Conservation (phyloP, 2,797 vertebrate genomes). For the Chromobotia macracanthus region DNA sequence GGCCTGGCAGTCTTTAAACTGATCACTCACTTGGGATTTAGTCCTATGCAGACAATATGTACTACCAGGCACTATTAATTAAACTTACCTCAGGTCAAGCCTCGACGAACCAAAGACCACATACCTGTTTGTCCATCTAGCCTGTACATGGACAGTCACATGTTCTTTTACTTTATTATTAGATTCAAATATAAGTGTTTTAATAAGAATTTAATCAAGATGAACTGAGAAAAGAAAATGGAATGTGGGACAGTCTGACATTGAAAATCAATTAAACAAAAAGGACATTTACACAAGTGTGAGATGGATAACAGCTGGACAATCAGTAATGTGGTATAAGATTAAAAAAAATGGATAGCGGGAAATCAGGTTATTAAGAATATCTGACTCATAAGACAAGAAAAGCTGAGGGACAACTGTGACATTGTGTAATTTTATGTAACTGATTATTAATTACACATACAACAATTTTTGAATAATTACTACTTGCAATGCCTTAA, state of each 20-base stretch:
- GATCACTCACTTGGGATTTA: slow-evolving; percentile 39
- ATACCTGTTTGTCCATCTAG: background rate
- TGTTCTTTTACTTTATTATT: background rate
- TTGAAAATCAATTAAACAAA: background rate
- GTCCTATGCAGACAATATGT: slow-evolving; percentile 46
- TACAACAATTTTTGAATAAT: background rate
- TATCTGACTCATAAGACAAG: no score
- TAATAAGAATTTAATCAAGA: background rate
- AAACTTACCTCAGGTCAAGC: background rate
- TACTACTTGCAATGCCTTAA: background rate
- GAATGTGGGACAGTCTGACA: background rate
- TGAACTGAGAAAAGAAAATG: no score
- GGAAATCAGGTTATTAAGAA: no score
- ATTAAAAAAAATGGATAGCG: no score
- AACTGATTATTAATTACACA: no score
- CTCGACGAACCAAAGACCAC: background rate
- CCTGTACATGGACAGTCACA: background rate
- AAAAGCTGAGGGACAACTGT: no score
- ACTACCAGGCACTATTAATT: slow-evolving; percentile 36
- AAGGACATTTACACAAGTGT: background rate
- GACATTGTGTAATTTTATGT: no score
- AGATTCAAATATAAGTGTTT: background rate
- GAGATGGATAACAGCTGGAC: background rate
- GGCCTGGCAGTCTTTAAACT: slow-evolving; percentile 28
- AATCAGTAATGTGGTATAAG: no score